A percentile compares a stretch with the other conserved stretches of the same genome.
These are phyloP conservation scores for Cyrtodaria siliqua DNA, from an alignment of 2,888 invertebrate genomes.

Conservation along the genomic window DNA sequence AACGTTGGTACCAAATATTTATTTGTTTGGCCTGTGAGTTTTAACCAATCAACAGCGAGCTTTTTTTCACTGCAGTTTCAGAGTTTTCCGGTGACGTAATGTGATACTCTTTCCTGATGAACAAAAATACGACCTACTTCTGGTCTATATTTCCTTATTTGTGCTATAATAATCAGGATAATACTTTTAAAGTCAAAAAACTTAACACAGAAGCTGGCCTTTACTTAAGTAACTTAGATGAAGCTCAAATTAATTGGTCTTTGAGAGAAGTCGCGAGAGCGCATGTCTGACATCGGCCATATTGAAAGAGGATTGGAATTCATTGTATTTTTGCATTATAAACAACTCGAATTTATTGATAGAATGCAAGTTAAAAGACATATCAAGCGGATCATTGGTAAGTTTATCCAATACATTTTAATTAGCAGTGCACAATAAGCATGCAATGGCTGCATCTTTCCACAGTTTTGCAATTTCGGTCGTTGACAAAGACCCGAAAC, in stretches of 20 bases:
- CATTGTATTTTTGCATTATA: slow-evolving; percentile 34
- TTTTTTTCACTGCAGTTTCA: slow-evolving; percentile 26
- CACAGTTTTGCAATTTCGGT: too few species aligned
- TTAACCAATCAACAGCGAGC: slow-evolving; percentile 40
- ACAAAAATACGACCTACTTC: slow-evolving; percentile 37
- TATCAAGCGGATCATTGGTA: too few species aligned
- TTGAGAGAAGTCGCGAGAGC: slow-evolving; percentile 41
- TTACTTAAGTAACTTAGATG: too few species aligned
- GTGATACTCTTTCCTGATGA: slow-evolving; percentile 49
- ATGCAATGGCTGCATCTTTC: too few species aligned
- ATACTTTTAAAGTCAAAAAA: neutral
- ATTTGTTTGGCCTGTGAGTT: too few species aligned
- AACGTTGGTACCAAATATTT: too few species aligned
- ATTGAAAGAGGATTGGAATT: slow-evolving; percentile 53
- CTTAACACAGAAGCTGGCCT: too few species aligned
- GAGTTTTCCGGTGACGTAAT: slow-evolving; percentile 63
- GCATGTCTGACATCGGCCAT: slow-evolving; percentile 68
- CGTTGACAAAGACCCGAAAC: too few species aligned
- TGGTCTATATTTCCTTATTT: neutral
- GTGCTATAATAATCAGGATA: neutral
- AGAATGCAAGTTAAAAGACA: neutral
- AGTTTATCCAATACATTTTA: too few species aligned
- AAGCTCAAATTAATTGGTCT: neutral
- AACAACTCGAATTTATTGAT: neutral
- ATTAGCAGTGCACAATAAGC: too few species aligned